These are phyloP conservation scores for Brachionus rotundiformis DNA, from an alignment of 1,140 invertebrate genomes.

Conservation along the genomic window DNA sequence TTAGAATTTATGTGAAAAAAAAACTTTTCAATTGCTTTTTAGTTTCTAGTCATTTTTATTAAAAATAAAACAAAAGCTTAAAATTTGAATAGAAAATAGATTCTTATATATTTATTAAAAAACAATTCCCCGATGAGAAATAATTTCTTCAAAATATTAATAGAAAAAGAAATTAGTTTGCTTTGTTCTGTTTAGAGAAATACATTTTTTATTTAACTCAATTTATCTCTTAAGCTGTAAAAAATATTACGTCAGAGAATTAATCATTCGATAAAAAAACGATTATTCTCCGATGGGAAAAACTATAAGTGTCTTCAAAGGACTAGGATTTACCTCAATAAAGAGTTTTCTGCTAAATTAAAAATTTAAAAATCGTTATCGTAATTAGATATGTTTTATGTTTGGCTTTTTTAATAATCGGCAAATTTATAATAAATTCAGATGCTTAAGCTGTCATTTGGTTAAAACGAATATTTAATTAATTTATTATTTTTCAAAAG, in stretches of 20 bases:
- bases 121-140: neutral
- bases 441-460: no score
- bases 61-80: neutral
- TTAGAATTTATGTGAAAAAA: neutral
- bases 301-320: neutral
- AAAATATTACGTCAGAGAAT: neutral
- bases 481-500: no score
- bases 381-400: no score
- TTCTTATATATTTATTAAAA: neutral
- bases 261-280: neutral
- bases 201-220: neutral
- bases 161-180: no score
- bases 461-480: no score
- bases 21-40: neutral
- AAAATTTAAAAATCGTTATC: no score
- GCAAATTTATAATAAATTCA: no score
- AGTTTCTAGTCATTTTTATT: neutral
- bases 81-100: neutral
- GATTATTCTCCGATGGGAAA: neutral
- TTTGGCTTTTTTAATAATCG: no score
- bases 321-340: neutral
- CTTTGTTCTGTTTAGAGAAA: neutral
- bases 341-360: no score
- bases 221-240: neutral
- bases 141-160: no score